phyloP scores from a whole-genome alignment of 2,797 vertebrate species.

The Platyrinchus mystaceus region DNA sequence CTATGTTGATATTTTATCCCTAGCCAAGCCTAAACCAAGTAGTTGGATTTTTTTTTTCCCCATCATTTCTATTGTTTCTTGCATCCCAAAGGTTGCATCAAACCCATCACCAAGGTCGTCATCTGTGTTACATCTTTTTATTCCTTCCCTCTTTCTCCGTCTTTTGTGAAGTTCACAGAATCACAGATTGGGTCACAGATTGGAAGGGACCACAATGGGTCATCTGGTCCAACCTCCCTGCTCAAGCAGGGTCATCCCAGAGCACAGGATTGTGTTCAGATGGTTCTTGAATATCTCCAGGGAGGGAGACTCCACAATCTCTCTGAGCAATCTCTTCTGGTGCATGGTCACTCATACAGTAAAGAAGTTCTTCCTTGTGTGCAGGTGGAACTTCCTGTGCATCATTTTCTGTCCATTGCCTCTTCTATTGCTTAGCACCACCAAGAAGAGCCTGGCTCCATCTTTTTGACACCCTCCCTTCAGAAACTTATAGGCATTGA shows the following conservation, averaged over 20 bases:
- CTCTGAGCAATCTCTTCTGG: not conserved
- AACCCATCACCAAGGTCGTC: accelerated
- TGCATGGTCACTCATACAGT: not conserved
- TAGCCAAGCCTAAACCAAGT: not conserved
- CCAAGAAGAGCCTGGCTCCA: not conserved
- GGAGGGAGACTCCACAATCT: not conserved
- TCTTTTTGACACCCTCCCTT: not conserved
- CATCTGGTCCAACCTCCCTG: not conserved
- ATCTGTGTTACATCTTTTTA: not conserved
- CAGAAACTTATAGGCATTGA: not conserved
- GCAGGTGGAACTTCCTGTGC: not conserved
- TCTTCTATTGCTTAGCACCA: not conserved
- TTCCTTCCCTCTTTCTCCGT: not conserved
- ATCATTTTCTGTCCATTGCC: not conserved
- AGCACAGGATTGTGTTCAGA: not conserved
- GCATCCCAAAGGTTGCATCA: not conserved
- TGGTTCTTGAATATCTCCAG: not conserved
- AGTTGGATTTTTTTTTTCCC: not conserved
- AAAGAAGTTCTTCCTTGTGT: not conserved
- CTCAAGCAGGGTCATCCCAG: not conserved
- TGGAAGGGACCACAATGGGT: not conserved
- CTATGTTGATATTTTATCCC: not conserved
- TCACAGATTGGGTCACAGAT: not conserved
- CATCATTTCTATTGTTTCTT: not conserved
- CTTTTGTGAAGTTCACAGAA: not conserved